Conservation (phyloP, 2,888 invertebrate genomes). For the Amphipyra tragopoginis region DNA sequence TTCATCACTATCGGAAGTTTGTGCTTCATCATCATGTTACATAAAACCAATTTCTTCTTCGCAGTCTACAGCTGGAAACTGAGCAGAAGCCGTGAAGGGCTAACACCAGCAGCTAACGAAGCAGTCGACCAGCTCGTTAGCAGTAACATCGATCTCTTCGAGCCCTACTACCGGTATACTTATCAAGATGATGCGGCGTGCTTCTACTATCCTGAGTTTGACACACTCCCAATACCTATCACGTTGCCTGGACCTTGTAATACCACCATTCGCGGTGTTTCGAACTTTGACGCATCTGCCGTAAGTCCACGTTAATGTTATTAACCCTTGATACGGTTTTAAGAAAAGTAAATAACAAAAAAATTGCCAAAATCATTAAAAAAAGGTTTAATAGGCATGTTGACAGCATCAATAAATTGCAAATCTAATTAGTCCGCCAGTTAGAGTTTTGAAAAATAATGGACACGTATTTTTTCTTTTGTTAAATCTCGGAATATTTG, state of each 20-base stretch:
- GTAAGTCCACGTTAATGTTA: slow-evolving; percentile 65
- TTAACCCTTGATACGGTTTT: too few species aligned
- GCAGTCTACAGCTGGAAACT: slow-evolving; percentile 84
- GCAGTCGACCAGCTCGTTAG: slow-evolving; percentile 66
- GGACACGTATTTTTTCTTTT: too few species aligned
- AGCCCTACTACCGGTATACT: slow-evolving; percentile 72
- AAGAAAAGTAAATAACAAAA: too few species aligned
- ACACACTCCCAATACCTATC: slow-evolving; percentile 64
- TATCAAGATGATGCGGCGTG: slow-evolving; percentile 73
- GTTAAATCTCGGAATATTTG: too few species aligned
- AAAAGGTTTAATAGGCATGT: too few species aligned
- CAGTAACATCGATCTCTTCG: slow-evolving; percentile 70
- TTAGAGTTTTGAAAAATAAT: too few species aligned
- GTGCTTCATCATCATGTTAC: neutral
- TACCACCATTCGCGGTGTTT: slow-evolving; percentile 66
- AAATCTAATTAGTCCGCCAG: too few species aligned
- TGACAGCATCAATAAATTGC: too few species aligned
- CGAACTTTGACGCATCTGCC: slow-evolving; percentile 66
- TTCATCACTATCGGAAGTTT: neutral
- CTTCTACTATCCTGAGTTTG: slow-evolving; percentile 80
- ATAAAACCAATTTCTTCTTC: slow-evolving; percentile 14
- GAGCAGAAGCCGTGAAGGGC: slow-evolving; percentile 67
- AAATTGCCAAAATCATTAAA: too few species aligned
- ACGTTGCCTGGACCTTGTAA: slow-evolving; percentile 74
- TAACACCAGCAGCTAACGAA: slow-evolving; percentile 64